Percentiles rank a stretch among this genome's conserved stretches.
Conservation (phyloP, 2,888 invertebrate genomes). For the Pteria penguin region DNA sequence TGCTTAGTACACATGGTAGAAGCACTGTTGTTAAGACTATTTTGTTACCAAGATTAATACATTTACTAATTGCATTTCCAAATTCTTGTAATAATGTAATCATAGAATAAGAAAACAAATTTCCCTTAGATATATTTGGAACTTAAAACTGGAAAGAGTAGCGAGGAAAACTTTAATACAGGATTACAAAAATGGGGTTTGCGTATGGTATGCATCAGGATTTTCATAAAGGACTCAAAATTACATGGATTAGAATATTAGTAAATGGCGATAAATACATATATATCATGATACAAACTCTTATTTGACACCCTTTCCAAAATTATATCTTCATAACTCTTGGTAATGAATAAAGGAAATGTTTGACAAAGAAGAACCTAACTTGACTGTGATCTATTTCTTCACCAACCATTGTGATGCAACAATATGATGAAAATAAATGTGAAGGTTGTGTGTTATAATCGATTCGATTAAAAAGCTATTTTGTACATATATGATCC, state of each 20-base stretch:
- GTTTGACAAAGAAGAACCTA: background rate
- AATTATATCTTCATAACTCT: background rate
- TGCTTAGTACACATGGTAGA: constrained; percentile 18
- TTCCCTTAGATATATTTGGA: constrained; percentile 24
- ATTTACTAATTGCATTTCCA: constrained; percentile 20
- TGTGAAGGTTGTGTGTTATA: background rate
- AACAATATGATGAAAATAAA: background rate
- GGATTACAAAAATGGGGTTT: constrained; percentile 22
- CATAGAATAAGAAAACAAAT: background rate
- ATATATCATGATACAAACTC: background rate
- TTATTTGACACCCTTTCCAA: background rate
- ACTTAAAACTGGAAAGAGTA: constrained; percentile 15
- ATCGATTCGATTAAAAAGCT: background rate
- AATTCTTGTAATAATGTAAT: constrained; percentile 5
- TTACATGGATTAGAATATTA: constrained; percentile 23
- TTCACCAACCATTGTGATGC: background rate
- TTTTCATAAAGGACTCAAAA: constrained; percentile 18
- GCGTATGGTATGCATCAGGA: background rate
- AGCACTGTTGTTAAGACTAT: constrained; percentile 20
- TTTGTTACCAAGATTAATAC: constrained; percentile 16
- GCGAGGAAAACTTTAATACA: constrained; percentile 10
- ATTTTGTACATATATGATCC: background rate
- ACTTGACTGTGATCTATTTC: background rate
- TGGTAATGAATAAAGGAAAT: background rate
- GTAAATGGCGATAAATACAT: background rate